phyloP scores from a whole-genome alignment of 1,140 invertebrate species.

The Bacillus rossius region DNA sequence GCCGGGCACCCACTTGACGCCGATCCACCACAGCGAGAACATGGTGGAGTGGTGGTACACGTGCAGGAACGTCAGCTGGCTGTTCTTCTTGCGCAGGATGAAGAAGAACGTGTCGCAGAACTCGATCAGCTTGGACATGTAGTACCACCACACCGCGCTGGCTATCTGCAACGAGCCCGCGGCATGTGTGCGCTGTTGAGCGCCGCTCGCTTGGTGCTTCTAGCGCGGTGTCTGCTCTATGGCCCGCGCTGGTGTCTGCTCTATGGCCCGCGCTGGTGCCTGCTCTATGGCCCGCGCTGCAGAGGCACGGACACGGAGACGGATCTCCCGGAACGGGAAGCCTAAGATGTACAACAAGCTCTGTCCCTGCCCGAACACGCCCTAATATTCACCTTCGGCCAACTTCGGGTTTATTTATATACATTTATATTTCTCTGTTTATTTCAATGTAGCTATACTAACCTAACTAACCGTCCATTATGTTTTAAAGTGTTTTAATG shows the following conservation, averaged over 20 bases:
- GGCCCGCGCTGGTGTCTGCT: neutral
- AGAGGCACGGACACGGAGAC: too few relatives aligned
- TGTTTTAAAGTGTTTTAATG: too few relatives aligned
- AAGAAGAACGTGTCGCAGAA: conserved; percentile 92
- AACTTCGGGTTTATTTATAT: too few relatives aligned
- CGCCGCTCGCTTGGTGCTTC: neutral
- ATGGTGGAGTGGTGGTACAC: conserved; percentile 91
- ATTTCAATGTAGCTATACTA: too few relatives aligned
- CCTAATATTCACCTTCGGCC: too few relatives aligned
- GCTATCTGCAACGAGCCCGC: conserved; percentile 64
- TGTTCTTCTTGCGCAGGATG: conserved; percentile 81
- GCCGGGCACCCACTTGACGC: conserved; percentile 93
- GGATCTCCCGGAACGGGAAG: too few relatives aligned
- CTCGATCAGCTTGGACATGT: conserved; percentile 90
- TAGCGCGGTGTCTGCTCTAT: neutral
- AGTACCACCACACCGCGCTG: conserved; percentile 94
- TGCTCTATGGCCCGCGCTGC: too few relatives aligned
- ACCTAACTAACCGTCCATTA: too few relatives aligned
- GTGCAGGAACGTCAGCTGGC: conserved; percentile 84
- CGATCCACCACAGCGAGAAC: conserved; percentile 93
- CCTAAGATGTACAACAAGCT: too few relatives aligned
- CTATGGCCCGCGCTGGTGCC: too few relatives aligned
- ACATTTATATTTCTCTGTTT: too few relatives aligned
- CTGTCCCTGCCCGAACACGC: too few relatives aligned
- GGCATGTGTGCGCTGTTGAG: neutral